Base-by-base conservation (phyloP, 2,888 invertebrate genomes). In the Gastrophysa polygoni region DNA sequence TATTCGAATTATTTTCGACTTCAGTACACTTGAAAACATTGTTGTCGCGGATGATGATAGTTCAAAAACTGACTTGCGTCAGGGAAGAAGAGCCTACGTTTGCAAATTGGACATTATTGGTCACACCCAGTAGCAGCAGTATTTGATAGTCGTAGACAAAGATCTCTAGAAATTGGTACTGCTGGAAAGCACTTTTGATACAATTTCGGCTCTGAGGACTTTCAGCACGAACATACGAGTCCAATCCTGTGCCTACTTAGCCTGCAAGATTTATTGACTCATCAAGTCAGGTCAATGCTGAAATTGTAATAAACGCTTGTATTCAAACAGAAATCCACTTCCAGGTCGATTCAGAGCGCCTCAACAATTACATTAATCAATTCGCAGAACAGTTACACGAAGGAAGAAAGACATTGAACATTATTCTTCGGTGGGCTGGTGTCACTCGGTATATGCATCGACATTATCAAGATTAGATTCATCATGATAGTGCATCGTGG, bases 231-330 rank as follows among this genome's bases (percentile, higher is more conserved):
- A 2, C 11, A 28, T 11, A 10, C 8, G 10, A 32, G 32, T 32
- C 38, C 38, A 14, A 14, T 14, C 38, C 38, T 38, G 38, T 38
- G 38, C 14, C 1, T 3, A n/a, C 4, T 14, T 14, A 38, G 14
- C 14, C 38, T 38, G n/a, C n/a, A n/a, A n/a, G n/a, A n/a, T n/a
- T n/a, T n/a, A n/a, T n/a, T n/a, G 14, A 38, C 14, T 38, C 14
- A 38, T 14, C 14, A 38, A 14, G 10, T 38, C 38, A 38, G 38
- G 38, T 38, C 38, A 32, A 32, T 32, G 38, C 38, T 38, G 38
- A 38, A 14, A 38, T 38, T 14, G 38, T 51, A 51, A 51, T n/a
- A 34, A 34, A 51, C 34, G 51, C 51, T 51, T 51, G 51, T 29
- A 34, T 51, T 51, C 51, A 51, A 51, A 29, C 34, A 20, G 51